Base-by-base conservation (phyloP, 2,113 vertebrate species). In the Zapus hudsonius region DNA sequence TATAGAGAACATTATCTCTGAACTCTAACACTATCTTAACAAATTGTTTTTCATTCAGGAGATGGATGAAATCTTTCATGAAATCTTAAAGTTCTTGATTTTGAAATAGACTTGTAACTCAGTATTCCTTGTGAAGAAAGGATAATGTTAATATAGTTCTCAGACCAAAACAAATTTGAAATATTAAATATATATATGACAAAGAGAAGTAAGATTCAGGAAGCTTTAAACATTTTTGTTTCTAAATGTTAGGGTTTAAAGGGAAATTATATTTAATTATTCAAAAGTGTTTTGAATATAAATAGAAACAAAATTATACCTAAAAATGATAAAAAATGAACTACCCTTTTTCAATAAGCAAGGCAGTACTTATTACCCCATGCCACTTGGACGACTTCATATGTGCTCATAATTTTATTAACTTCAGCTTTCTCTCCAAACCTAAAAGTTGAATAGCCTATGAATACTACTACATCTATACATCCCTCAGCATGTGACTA, bases 61-160 rank as follows among this genome's bases (percentile, higher is more conserved):
- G 57, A 90, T 69, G 29, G 19, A 72, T 80, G 44, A 89, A n/a
- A n/a, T n/a, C 8, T 67, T 78, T 85, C 73, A 87, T 64, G 89
- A 91, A 91, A 94, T 85, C 59, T 73, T 90, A 83, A 44, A 69
- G 33, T n/a, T 81, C 40, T 80, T 87, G 10, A 47, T 84, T 90
- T 84, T 93, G 25, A 91, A 83, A 88, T 40, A 23, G 33, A 31
- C 20, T 59, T 94, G 59, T 13, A 36, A 83, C 12, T 86, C 44
- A 74, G 27, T 76, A 89, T 76, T 84, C 72, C 27, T 89, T 80
- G 33, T 80, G 47, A 85, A 89, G 63, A 15, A 92, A 95, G 86
- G 70, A 29, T 67, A 88, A 83, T 59, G 22, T 52, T 40, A 38
- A 12, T 75, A 64, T 4, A 91, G 42, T 78, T 83, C 64, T 61